Conservation (phyloP, 2,113 vertebrate species). For the Chamaea fasciata region DNA sequence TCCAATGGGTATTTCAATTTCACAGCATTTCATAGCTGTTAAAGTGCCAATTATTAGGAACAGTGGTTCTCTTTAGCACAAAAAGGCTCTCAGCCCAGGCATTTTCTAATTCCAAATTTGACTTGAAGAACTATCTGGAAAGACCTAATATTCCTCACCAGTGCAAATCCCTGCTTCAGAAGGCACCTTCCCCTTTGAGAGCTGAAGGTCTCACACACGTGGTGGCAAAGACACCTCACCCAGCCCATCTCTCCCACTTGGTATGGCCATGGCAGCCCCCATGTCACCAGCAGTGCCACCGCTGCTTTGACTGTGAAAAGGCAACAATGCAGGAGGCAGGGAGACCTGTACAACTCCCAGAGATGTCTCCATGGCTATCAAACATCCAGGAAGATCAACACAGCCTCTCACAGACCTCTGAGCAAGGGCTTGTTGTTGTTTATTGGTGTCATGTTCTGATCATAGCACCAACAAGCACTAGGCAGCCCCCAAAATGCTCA, state of each 20-base stretch:
- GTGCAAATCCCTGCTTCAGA: background rate
- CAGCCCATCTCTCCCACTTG: background rate
- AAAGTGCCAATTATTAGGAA: background rate
- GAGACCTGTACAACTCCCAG: background rate
- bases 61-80: background rate
- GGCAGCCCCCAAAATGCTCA: background rate
- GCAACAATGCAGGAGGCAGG: background rate
- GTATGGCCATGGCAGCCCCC: background rate
- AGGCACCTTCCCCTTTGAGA: background rate
- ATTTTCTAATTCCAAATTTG: background rate
- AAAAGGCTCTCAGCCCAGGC: background rate
- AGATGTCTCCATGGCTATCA: background rate
- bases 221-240: background rate
- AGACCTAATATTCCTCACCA: background rate
- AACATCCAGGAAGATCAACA: background rate
- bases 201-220: background rate
- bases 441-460: fast-evolving
- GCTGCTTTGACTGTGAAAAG: background rate
- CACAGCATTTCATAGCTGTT: background rate
- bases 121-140: background rate
- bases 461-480: background rate
- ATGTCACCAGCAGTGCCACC: background rate
- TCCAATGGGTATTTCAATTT: background rate
- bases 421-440: background rate
- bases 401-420: background rate